phyloP scores from a whole-genome alignment of 2,888 invertebrate genomes.

The Tanytarsus gracilentus region DNA sequence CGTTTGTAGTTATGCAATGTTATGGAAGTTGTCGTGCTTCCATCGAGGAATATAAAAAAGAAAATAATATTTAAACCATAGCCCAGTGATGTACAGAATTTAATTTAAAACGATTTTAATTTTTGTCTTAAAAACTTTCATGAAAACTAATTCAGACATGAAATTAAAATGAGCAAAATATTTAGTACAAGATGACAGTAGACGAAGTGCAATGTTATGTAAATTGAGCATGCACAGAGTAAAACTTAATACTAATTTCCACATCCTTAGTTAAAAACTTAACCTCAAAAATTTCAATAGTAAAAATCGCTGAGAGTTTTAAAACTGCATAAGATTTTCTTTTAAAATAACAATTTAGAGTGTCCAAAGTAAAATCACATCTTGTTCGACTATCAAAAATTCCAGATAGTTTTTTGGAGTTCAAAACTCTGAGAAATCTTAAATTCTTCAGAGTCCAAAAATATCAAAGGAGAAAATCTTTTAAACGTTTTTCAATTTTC shows the following conservation, averaged over 20 bases:
- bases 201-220: background rate
- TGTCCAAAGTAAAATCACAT: no score
- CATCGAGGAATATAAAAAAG: background rate
- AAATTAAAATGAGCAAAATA: constrained; percentile 17
- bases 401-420: no score
- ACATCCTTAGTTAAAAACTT: constrained; percentile 19
- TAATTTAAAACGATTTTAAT: constrained; percentile 11
- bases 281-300: constrained; percentile 15
- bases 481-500: background rate
- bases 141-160: background rate
- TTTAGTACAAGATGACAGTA: constrained; percentile 26
- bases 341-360: no score
- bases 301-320: background rate
- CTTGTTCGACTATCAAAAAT: no score
- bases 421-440: no score
- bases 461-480: no score
- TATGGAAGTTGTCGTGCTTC: no score
- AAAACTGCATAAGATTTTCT: no score
- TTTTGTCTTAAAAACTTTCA: background rate
- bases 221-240: background rate
- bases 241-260: constrained; percentile 2
- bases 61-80: constrained; percentile 7
- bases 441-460: no score
- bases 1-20: no score
- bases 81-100: constrained; percentile 16